Evolutionary conservation across 2,113 vertebrate genomes (phyloP).

Genomic region (Cavia aperea): DNA sequence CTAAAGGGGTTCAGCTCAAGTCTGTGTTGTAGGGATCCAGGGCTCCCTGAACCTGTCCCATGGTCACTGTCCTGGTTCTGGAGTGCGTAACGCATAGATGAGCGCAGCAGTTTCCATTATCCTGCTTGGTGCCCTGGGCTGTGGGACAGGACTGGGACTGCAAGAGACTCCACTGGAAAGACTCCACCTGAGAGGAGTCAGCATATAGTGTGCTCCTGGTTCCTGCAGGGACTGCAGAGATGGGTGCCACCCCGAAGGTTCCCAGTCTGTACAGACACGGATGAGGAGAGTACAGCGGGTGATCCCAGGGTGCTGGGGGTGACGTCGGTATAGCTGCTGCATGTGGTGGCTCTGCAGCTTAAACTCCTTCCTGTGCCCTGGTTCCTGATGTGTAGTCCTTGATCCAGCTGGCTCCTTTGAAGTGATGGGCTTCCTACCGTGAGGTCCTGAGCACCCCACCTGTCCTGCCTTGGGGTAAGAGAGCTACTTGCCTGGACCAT

Average conservation of each 20-base stretch:
- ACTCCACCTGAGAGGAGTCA: not conserved
- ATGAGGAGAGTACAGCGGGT: not conserved
- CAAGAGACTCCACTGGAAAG: not conserved
- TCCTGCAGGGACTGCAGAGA: not conserved
- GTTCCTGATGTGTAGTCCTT: not conserved
- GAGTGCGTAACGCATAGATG: not conserved
- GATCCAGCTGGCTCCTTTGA: not conserved
- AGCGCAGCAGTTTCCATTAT: not conserved
- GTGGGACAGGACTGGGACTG: not conserved
- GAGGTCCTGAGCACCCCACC: not conserved
- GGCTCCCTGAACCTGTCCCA: too few species aligned
- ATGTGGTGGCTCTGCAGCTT: not conserved
- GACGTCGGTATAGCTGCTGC: not conserved
- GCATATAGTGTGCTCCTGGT: not conserved
- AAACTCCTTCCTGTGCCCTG: not conserved
- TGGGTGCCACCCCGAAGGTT: not conserved
- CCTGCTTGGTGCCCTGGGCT: fast-evolving
- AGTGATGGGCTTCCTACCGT: not conserved
- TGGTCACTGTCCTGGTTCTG: not conserved
- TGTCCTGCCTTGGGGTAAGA: not conserved
- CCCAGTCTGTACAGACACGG: not conserved
- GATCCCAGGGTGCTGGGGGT: not conserved
- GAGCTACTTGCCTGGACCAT: not conserved
- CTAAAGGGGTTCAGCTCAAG: not conserved
- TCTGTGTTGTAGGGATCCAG: too few species aligned